Evolutionary conservation across 1,140 invertebrate genomes (phyloP), one percentile per base, ranked within the genome.

Genomic region (Eumeta japonica): DNA sequence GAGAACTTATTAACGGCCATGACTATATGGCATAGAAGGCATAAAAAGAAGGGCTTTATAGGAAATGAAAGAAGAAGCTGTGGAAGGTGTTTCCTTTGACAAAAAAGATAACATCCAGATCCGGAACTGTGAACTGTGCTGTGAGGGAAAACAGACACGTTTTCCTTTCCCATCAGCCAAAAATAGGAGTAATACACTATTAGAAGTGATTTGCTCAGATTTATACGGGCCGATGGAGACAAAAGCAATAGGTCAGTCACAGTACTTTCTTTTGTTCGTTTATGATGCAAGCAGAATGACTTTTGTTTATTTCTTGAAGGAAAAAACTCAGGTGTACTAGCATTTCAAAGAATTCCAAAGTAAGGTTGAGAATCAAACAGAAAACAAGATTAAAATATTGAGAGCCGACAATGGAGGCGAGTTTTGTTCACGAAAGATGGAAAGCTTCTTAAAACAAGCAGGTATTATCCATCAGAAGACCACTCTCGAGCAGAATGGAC

Each of bases 401-500:
- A 44, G 50, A 13, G 48, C 44, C 3, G 57, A 62, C 18, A 64
- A 61, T 27, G 55, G 58, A 0, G 52, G 10, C 5, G 55, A 68
- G 30, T 70, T 52, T 20, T 38, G 28, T 12, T 24, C 20, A 24
- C 18, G 7, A 18, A n/a, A 35, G 5, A 64, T 41, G 14, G 13
- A 17, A n/a, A 27, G 28, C 16, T 48, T 18, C 36, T 32, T 50
- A 17, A 17, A 39, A 28, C 15, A 43, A 16, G n/a, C 18, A 18
- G 50, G 50, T 16, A 55, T 52, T 10, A 33, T 39, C 13, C 29
- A 37, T 10, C 27, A 34, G 10, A 17, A 41, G 15, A 58, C 51
- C n/a, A 50, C 54, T n/a, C 55, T 61, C 4, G 36, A 72, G 41
- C 52, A 63, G 41, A 75, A 75, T 46, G 58, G 48, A 11, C n/a